Conservation (phyloP, 2,113 vertebrate species). For the Uria lomvia region DNA sequence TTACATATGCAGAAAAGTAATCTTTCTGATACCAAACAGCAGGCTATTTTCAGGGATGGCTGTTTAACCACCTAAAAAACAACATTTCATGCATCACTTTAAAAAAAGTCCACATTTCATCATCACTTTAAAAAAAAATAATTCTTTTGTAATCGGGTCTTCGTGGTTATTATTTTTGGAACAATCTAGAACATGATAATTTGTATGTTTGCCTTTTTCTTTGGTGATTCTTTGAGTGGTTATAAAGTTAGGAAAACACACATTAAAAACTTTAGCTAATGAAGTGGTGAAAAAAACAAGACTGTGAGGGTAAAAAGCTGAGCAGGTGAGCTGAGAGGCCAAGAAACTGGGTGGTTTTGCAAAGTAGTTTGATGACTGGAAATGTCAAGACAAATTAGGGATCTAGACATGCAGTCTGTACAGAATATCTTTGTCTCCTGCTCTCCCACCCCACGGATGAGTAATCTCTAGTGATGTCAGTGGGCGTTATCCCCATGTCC, state of each 20-base stretch:
- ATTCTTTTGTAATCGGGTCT: background rate
- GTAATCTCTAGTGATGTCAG: constrained; percentile 50
- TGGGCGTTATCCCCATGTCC: constrained; percentile 11
- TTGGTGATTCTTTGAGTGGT: background rate
- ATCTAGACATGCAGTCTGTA: background rate
- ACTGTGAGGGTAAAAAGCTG: background rate
- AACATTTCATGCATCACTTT: background rate
- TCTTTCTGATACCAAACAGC: background rate
- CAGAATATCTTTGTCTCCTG: background rate
- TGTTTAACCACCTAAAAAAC: background rate
- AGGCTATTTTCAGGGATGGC: background rate
- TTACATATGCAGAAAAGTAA: background rate
- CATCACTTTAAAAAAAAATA: background rate
- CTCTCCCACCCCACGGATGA: constrained; percentile 2
- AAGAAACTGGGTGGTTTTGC: constrained; percentile 7
- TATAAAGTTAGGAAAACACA: background rate
- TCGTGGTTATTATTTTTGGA: background rate
- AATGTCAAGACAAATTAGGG: background rate
- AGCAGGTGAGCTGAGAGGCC: background rate
- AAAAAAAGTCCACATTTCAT: background rate
- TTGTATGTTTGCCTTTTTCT: background rate
- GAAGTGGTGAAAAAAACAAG: background rate
- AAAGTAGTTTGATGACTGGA: background rate
- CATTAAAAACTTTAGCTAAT: background rate
- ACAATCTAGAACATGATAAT: background rate